A percentile compares a stretch with the other conserved stretches of the same genome.
phyloP scores from a whole-genome alignment of 2,113 vertebrate species.

The Lepidothrix coronata region DNA sequence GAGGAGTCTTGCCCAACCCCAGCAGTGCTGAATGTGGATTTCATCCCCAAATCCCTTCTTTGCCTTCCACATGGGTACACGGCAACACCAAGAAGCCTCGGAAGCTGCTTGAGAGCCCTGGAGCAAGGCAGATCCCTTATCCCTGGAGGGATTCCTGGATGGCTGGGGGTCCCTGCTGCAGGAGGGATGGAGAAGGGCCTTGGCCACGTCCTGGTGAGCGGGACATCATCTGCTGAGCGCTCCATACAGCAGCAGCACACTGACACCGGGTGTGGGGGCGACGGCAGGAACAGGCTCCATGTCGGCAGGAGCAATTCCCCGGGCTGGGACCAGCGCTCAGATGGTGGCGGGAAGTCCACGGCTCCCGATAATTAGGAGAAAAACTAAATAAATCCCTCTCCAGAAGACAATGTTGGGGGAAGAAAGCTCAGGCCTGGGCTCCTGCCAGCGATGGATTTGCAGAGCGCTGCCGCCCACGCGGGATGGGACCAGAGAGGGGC shows the following conservation, averaged over 20 bases:
- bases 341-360: background rate
- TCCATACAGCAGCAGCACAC: background rate
- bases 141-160: background rate
- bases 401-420: background rate
- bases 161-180: background rate
- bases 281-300: background rate
- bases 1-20: background rate
- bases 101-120: background rate
- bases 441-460: background rate
- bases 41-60: background rate
- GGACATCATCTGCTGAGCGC: accelerated
- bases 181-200: background rate
- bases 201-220: accelerated
- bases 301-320: background rate
- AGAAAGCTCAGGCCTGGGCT: background rate
- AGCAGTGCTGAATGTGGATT: background rate
- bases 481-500: background rate
- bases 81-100: background rate
- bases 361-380: constrained; percentile 20
- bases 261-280: background rate
- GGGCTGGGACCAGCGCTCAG: background rate
- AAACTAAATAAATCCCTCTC: background rate
- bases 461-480: background rate
- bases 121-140: background rate
- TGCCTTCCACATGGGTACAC: accelerated